These are phyloP conservation scores for Chrysemys picta DNA, from an alignment of 2,113 vertebrate genomes.

Conservation along the genomic window DNA sequence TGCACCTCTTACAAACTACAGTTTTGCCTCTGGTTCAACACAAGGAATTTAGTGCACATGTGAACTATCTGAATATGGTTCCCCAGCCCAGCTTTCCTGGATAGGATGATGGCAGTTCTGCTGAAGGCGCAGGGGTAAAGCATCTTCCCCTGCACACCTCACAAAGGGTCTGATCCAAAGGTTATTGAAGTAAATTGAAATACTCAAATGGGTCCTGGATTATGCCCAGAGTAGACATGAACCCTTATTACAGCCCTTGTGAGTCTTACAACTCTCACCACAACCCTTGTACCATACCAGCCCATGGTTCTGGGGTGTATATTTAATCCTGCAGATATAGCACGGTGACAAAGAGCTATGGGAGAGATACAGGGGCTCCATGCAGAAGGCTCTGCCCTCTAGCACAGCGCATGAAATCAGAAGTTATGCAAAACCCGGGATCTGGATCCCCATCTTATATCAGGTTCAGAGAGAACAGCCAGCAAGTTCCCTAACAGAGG, in stretches of 20 bases:
- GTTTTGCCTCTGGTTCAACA: neutral
- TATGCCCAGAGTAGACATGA: neutral
- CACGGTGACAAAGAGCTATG: neutral
- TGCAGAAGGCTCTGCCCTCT: neutral
- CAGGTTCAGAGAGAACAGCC: neutral
- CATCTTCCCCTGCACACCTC: neutral
- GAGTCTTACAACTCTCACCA: neutral
- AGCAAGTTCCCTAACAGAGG: neutral
- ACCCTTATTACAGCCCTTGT: neutral
- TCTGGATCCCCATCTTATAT: neutral
- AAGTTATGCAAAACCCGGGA: neutral
- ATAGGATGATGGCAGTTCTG: neutral
- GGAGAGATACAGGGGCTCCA: neutral
- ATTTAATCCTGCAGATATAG: neutral
- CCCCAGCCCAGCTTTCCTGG: neutral
- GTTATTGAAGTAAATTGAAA: neutral
- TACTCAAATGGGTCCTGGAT: neutral
- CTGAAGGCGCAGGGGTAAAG: neutral
- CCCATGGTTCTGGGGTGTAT: neutral
- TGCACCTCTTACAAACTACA: neutral
- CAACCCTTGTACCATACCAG: neutral
- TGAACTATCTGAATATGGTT: neutral
- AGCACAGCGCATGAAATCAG: neutral
- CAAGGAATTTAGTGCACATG: neutral
- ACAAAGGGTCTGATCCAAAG: neutral